Base-by-base conservation (phyloP, 2,888 invertebrate species). In the Xylocampa areola region DNA sequence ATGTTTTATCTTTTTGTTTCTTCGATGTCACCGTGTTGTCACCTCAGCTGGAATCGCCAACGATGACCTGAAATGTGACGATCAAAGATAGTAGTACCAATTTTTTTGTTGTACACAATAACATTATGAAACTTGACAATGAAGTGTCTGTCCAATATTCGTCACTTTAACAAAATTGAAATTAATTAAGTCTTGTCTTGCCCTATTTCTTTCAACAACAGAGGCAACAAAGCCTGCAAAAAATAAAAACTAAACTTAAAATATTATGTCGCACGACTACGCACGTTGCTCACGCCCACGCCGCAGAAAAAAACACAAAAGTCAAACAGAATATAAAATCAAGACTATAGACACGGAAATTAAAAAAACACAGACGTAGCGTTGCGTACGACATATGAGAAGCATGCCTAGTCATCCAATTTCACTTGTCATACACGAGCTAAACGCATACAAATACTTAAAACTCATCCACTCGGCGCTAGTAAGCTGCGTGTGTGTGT, bases 11-110 rank as follows among this genome's bases (percentile, higher is more conserved):
- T 40, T 0, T 0, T 19, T 33, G 10, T 32, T 13, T 1, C 4
- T 0, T 14, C 3, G 1, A 16, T n/a, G 1, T n/a, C 21, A 36
- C 8, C 30, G 17, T 10, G 17, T 11, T 4, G 29, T 5, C n/a
- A 7, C 8, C 6, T 25, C 0, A 23, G 11, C 13, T n/a, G n/a
- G n/a, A n/a, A 11, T 11, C 3, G 16, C 29, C 53, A 35, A 0
- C 0, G 21, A 29, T 13, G n/a, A 47, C 47, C 69, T 68, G 64
- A 36, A 68, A 68, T 59, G n/a, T n/a, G n/a, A n/a, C n/a, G n/a
- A n/a, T n/a, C n/a, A n/a, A n/a, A n/a, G n/a, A n/a, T n/a, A n/a
- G n/a, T n/a, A n/a, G n/a, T n/a, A n/a, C n/a, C n/a, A n/a, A n/a
- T n/a, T n/a, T n/a, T n/a, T n/a, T n/a, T n/a, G n/a, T n/a, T n/a